Evolutionary conservation across 1,140 invertebrate species (phyloP), one percentile per base, ranked within the genome.

Genomic region (Lepeophtheirus salmonis): DNA sequence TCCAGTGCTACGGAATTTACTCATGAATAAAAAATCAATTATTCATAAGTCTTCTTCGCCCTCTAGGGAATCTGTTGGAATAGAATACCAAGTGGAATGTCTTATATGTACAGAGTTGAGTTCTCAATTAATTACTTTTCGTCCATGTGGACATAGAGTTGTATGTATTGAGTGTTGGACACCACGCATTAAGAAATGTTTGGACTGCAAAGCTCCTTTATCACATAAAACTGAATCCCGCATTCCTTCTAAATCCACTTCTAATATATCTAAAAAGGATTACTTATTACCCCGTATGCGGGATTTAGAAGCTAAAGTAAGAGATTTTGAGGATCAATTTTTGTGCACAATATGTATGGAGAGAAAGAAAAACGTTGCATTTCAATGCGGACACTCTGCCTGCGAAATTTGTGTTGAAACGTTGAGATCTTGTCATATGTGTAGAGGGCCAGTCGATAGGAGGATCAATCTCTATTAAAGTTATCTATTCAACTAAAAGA

Each of bases 351-450:
- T 77, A 50, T 77, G 77, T 66, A 73, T 78, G 75, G 75, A 75
- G 72, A 65, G 84, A 16, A 77, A 80, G 62, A 72, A 83, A 26
- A 86, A 86, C 67, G 80, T 89, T 4, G 86, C 83, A 0, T 92
- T 92, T 68, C 72, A 89, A 0, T 92, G 89, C 70, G 89, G 89
- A 4, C 89, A 92, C 67, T 81, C 82, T 16, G 83, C 86, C 3
- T 92, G 89, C 73, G 79, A 81, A 24, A 77, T 80, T 54, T 92
- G 89, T 68, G 80, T 86, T 0, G 78, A 83, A 58, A 83, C 86
- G 1, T 71, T 92, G 1, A 80, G 79, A 67, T 84, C 79, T 4
- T 92, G 89, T 74, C 89, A 91, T 72, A 91, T 92, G 85, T 92
- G 88, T 73, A 77, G 89, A 26, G 84, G 87, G 72, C 80, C 81